A percentile compares a stretch with the other conserved stretches of the same genome.
These are phyloP conservation scores for Branchipolynoe longqiensis DNA, from an alignment of 2,888 invertebrate species.

Conservation along the genomic window DNA sequence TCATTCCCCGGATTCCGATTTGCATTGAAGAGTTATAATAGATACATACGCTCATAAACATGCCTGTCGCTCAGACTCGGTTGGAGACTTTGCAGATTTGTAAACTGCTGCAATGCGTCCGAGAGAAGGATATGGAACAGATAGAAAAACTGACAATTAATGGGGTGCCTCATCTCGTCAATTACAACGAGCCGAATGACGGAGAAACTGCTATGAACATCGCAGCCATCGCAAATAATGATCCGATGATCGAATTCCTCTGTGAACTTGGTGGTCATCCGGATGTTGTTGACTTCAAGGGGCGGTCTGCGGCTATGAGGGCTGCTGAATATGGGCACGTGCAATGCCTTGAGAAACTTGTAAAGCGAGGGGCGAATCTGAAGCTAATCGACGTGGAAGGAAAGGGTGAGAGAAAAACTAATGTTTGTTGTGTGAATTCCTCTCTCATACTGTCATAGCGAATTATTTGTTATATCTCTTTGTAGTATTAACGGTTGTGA, in stretches of 20 bases:
- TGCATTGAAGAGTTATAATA: no score
- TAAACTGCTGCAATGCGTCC: slow-evolving; percentile 81
- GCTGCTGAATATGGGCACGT: slow-evolving; percentile 82
- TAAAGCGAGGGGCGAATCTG: slow-evolving; percentile 79
- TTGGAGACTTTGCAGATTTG: slow-evolving; percentile 81
- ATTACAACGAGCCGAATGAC: slow-evolving; percentile 80
- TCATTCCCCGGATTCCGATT: no score
- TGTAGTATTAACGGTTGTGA: no score
- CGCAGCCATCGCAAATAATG: slow-evolving; percentile 80
- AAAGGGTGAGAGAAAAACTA: slow-evolving; percentile 80
- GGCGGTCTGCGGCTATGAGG: slow-evolving; percentile 80
- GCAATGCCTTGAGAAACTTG: slow-evolving; percentile 79
- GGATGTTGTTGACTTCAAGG: slow-evolving; percentile 81
- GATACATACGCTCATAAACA: no score
- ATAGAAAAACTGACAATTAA: slow-evolving; percentile 79
- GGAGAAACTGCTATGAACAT: slow-evolving; percentile 80
- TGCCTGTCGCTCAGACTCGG: slow-evolving; percentile 80
- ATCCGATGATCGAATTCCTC: slow-evolving; percentile 81
- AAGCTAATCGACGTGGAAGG: slow-evolving; percentile 79
- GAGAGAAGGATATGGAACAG: slow-evolving; percentile 78
- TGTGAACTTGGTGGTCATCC: slow-evolving; percentile 81
- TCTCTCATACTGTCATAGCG: no score
- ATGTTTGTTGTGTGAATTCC: no score
- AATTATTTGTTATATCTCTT: no score
- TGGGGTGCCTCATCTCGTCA: slow-evolving; percentile 81